Evolutionary conservation across 2,113 vertebrate genomes (phyloP).

Genomic region (Ardeotis arabs): DNA sequence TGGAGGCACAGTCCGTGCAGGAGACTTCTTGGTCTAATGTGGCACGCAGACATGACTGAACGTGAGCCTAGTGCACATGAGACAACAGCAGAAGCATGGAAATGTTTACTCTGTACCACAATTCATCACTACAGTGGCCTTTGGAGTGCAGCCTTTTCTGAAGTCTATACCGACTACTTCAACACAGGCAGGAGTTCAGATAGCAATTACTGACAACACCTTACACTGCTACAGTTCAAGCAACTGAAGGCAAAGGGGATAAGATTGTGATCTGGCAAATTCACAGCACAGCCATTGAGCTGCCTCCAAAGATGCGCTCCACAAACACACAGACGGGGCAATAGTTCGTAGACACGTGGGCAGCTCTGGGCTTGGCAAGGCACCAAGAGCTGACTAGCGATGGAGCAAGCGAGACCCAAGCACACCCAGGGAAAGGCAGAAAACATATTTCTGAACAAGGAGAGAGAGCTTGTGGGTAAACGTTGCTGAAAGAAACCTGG

Average conservation of each 20-base stretch:
- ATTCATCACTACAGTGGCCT: background rate
- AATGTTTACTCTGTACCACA: background rate
- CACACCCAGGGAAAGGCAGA: background rate
- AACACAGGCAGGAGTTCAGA: background rate
- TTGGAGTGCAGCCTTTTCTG: background rate
- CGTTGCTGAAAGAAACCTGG: background rate
- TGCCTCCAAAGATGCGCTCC: background rate
- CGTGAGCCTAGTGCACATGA: background rate
- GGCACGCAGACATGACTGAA: background rate
- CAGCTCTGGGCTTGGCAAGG: background rate
- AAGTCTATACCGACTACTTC: rapidly evolving
- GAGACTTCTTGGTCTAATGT: background rate
- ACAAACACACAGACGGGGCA: background rate
- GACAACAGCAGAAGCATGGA: background rate
- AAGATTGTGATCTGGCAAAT: background rate
- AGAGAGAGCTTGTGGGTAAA: background rate
- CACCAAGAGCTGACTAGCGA: background rate
- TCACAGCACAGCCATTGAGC: background rate
- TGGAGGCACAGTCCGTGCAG: background rate
- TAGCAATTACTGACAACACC: background rate
- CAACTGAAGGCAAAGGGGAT: background rate
- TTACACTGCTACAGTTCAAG: background rate
- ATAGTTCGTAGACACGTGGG: background rate
- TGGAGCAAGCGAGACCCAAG: background rate
- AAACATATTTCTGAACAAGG: background rate